Evolutionary conservation across 2,888 invertebrate genomes (phyloP).

Genomic region (Xylota sylvarum): DNA sequence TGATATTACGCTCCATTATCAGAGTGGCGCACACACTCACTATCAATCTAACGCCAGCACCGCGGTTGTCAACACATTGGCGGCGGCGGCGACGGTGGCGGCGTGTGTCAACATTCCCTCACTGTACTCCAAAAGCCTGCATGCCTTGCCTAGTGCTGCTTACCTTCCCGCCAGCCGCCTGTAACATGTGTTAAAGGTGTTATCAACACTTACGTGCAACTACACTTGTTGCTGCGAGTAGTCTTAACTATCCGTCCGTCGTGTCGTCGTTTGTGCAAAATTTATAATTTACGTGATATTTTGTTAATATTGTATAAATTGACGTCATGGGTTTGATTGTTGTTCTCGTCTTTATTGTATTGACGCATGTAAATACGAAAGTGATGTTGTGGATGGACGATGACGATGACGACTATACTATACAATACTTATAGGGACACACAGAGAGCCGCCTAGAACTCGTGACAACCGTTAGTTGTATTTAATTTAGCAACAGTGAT

Average conservation of each 20-base stretch:
- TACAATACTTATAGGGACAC: constrained; percentile 20
- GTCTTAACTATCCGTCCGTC: constrained; percentile 13
- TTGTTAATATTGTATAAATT: constrained; percentile 58
- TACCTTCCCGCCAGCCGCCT: constrained; percentile 25
- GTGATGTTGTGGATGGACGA: constrained; percentile 26
- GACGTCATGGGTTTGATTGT: constrained; percentile 54
- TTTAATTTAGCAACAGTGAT: constrained; percentile 44
- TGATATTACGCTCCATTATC: constrained; percentile 59
- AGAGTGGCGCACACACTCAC: constrained; percentile 52
- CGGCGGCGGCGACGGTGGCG: not conserved
- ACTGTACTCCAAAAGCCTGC: constrained; percentile 36
- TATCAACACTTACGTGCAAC: constrained; percentile 64
- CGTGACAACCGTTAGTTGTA: constrained; percentile 58
- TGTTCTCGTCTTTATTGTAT: constrained; percentile 48
- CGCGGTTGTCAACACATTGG: constrained; percentile 63
- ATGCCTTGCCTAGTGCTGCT: constrained; percentile 39
- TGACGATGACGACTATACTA: constrained; percentile 1
- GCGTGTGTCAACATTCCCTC: constrained; percentile 69
- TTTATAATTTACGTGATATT: constrained; percentile 56
- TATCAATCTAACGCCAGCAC: constrained; percentile 69
- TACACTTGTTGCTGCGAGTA: constrained; percentile 47
- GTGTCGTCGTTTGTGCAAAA: constrained; percentile 1
- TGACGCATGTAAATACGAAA: constrained; percentile 62
- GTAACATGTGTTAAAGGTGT: constrained; percentile 63
- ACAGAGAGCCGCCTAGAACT: constrained; percentile 56